Evolutionary conservation across 2,888 invertebrate genomes (phyloP).

Genomic region (Noctua janthe): DNA sequence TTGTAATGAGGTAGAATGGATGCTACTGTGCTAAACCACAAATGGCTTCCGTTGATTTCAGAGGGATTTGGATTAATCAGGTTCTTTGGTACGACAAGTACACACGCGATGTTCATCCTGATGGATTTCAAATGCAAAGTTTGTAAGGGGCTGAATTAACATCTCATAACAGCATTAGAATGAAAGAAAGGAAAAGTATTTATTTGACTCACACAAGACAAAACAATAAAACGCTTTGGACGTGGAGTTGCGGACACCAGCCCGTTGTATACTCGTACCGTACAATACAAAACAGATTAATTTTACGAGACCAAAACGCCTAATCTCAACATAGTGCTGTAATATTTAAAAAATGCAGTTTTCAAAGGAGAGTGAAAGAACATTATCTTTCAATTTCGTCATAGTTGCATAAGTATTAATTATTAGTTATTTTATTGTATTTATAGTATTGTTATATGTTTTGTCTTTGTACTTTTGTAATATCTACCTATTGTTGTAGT

Average conservation of each 20-base stretch:
- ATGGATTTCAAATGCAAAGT: background rate
- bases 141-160: background rate
- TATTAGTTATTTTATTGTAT: no score
- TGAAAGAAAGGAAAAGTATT: background rate
- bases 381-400: no score
- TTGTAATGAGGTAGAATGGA: constrained; percentile 76
- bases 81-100: constrained; percentile 23
- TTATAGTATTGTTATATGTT: no score
- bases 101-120: no score
- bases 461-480: background rate
- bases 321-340: background rate
- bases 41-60: constrained; percentile 78
- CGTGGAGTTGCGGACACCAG: no score
- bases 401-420: no score
- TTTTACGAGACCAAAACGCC: background rate
- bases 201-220: background rate
- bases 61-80: constrained; percentile 41
- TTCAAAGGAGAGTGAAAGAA: no score
- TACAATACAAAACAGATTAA: no score
- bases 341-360: background rate
- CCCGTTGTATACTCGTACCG: no score
- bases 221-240: background rate
- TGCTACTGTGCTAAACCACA: constrained; percentile 74
- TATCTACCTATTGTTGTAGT: background rate
- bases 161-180: background rate